Conservation (phyloP, 2,113 vertebrate species). For the Salvelinus alpinus region DNA sequence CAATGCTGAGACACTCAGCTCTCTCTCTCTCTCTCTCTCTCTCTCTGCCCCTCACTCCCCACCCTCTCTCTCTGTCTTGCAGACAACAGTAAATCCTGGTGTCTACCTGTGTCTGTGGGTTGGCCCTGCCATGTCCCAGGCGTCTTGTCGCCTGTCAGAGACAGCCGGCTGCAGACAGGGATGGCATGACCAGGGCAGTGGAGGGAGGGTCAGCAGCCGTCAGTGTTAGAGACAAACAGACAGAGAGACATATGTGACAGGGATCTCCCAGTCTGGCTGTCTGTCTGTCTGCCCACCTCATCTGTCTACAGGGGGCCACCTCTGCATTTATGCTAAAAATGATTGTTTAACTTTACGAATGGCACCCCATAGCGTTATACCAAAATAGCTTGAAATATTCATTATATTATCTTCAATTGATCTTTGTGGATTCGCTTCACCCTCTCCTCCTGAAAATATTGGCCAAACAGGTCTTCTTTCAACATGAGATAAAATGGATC, state of each 20-base stretch:
- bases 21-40: slow-evolving; percentile 12
- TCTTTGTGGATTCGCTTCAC: too few species aligned
- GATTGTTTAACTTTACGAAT: too few species aligned
- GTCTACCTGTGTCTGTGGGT: slow-evolving; percentile 66
- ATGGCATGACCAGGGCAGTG: slow-evolving; percentile 64
- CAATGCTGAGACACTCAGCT: not conserved
- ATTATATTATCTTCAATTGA: too few species aligned
- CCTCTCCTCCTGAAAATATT: not conserved
- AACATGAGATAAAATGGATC: too few species aligned
- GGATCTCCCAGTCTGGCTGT: slow-evolving; percentile 50
- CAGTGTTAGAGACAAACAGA: slow-evolving; percentile 67
- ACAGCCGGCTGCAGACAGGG: slow-evolving; percentile 67
- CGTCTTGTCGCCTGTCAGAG: slow-evolving; percentile 74
- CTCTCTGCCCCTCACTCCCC: not conserved
- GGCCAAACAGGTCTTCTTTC: too few species aligned
- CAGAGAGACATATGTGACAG: slow-evolving; percentile 62
- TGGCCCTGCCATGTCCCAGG: slow-evolving; percentile 67
- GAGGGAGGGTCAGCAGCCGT: slow-evolving; percentile 67
- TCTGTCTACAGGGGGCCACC: not conserved
- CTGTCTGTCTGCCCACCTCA: not conserved
- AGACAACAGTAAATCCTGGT: slow-evolving; percentile 66
- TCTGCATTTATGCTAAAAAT: not conserved
- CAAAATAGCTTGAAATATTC: too few species aligned
- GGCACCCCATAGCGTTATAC: too few species aligned
- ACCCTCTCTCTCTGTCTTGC: slow-evolving; percentile 2